Evolutionary conservation across 37 sponge, comb jelly and placozoan genomes (phyloP), one percentile per base, ranked within the genome.

Genomic region (Petrosia ficiformis): DNA sequence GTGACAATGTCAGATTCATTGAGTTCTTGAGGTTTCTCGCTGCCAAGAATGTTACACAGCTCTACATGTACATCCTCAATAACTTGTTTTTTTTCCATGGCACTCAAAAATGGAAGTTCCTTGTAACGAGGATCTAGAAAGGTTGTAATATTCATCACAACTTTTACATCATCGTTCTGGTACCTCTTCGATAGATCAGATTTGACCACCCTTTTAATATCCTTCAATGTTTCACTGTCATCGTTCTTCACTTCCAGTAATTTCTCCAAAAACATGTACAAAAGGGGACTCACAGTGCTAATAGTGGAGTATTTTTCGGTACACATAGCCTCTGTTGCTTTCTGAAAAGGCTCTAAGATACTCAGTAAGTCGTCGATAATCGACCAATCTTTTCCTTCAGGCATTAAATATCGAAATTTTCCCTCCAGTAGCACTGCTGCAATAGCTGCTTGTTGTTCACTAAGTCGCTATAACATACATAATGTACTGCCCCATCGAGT

Each of bases 381-480:
- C 4, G n/a, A 19, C 72, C 72, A 70, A 26, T 70, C 39, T 5
- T 70, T 48, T 2, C 72, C 72, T 38, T 70, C 72, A 39, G 72
- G 72, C 72, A 70, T 70, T 48, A 70, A 39, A 29, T 70, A 29
- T 3, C 72, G 41, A 0, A 70, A 43, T 38, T 39, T 70, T 38
- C 72, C 43, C 25, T 70, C 72, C 72, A 70, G 41, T 1, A 70
- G 43, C 24, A 70, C 72, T 44, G 72, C 72, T 39, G 72, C 72
- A 22, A 70, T 70, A 39, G 72, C 72, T 70, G 72, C 72, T 38
- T 70, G 72, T 38, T 70, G 72, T 48, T 70, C 72, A 21, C 16
- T 37, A 30, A 70, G 72, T 29, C 72, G 41, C 72, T 70, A n/a
- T 28, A 70, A 3, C 72, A 70, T 70, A 38, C 3, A 24, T 3